Percentiles rank a stretch among this genome's conserved stretches.
These are phyloP conservation scores for Pseudochirops cupreus DNA, from an alignment of 2,797 vertebrate species.

Conservation along the genomic window DNA sequence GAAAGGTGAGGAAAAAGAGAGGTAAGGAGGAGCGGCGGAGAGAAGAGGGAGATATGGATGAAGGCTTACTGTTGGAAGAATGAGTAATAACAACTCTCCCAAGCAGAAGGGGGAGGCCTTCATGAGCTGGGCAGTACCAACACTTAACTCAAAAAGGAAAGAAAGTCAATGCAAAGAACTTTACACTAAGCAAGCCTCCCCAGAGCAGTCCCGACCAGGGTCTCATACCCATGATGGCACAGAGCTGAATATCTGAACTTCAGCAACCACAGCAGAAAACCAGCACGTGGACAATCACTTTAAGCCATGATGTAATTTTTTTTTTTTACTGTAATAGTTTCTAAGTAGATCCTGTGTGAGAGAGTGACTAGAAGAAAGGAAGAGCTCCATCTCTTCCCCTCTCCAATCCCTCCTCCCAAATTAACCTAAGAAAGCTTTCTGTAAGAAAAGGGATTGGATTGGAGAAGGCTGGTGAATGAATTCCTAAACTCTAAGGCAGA, in stretches of 20 bases:
- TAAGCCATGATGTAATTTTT: neutral
- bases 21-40: neutral
- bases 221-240: neutral
- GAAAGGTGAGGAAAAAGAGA: neutral
- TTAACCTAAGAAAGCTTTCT: neutral
- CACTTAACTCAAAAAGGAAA: conserved; percentile 35
- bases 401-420: neutral
- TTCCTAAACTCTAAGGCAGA: neutral
- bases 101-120: conserved; percentile 5
- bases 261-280: neutral
- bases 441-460: neutral
- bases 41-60: neutral
- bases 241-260: neutral
- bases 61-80: neutral
- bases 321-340: neutral
- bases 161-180: conserved; percentile 1
- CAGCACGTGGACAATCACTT: conserved; percentile 9
- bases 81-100: conserved; percentile 24
- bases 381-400: neutral
- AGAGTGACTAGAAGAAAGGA: neutral
- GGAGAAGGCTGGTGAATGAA: neutral
- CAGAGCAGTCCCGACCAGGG: neutral
- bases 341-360: neutral
- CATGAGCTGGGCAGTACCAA: neutral
- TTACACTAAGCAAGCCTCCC: conserved; percentile 20